phyloP scores from a whole-genome alignment of 2,888 invertebrate genomes.

The Cremastinae sp. region DNA sequence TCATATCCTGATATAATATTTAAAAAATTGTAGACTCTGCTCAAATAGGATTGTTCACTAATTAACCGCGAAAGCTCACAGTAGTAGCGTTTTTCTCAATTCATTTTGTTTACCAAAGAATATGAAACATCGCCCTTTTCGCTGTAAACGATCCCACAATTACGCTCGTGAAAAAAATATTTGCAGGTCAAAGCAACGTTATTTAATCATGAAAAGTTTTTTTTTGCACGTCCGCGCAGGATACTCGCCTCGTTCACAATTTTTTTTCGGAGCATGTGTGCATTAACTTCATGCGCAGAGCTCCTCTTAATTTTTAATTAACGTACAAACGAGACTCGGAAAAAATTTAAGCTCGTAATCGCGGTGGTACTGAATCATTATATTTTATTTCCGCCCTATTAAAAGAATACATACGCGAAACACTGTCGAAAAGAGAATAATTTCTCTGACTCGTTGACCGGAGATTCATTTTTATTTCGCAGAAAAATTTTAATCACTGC shows the following conservation, averaged over 20 bases:
- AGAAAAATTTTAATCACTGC: background rate
- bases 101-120: too few species aligned
- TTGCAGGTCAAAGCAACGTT: too few species aligned
- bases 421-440: background rate
- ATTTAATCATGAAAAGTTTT: too few species aligned
- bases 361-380: background rate
- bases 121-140: too few species aligned
- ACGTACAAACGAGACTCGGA: background rate
- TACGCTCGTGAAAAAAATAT: too few species aligned
- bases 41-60: slow-evolving; percentile 75
- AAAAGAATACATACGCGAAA: background rate
- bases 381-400: slow-evolving; percentile 2
- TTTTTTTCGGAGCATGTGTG: background rate
- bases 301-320: slow-evolving; percentile 5
- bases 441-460: background rate
- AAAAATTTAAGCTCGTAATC: slow-evolving; percentile 8
- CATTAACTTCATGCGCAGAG: background rate
- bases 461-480: background rate
- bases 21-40: slow-evolving; percentile 68
- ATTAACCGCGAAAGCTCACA: slow-evolving; percentile 76
- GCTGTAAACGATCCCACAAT: background rate
- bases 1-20: slow-evolving; percentile 5
- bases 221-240: background rate
- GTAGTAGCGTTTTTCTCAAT: slow-evolving; percentile 53
- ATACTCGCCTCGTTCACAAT: background rate